These are phyloP conservation scores for Stenolophus ochropezus DNA, from an alignment of 2,888 invertebrate genomes.

Conservation along the genomic window DNA sequence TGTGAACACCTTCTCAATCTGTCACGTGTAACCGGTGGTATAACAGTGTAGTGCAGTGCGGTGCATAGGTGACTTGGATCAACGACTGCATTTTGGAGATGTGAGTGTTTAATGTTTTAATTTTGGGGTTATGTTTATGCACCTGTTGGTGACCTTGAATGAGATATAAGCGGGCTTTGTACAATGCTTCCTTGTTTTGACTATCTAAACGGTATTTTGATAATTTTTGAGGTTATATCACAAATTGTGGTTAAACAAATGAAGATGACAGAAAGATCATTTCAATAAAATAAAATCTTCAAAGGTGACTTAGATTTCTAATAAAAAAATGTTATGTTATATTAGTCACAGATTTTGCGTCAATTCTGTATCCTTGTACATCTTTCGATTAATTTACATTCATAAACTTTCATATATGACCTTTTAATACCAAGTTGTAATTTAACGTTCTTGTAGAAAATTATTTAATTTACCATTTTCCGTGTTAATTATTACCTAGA, in stretches of 20 bases:
- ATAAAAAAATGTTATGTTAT: neutral
- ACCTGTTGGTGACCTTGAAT: slow-evolving; percentile 23
- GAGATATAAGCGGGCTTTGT: slow-evolving; percentile 1
- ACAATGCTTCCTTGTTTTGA: slow-evolving; percentile 27
- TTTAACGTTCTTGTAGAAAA: slow-evolving; percentile 40
- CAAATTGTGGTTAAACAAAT: neutral
- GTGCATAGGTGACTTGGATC: slow-evolving; percentile 31
- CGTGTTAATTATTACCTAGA: slow-evolving; percentile 27
- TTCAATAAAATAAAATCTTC: neutral
- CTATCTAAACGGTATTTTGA: neutral
- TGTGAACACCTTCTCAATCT: slow-evolving; percentile 24
- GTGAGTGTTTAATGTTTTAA: slow-evolving; percentile 19
- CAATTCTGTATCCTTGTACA: slow-evolving; percentile 26
- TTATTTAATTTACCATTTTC: slow-evolving; percentile 34
- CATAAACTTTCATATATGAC: slow-evolving; percentile 39
- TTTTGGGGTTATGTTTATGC: slow-evolving; percentile 38
- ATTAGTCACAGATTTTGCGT: slow-evolving; percentile 31
- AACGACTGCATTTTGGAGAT: slow-evolving; percentile 16
- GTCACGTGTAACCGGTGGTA: slow-evolving; percentile 46
- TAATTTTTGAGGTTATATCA: neutral
- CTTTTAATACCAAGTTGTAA: slow-evolving; percentile 19
- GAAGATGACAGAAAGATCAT: neutral
- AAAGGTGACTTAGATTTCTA: neutral
- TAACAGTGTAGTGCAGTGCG: slow-evolving; percentile 42
- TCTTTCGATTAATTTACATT: slow-evolving; percentile 34